These are phyloP conservation scores for Odobenus rosmarus DNA, from an alignment of 2,113 vertebrate genomes.

Conservation along the genomic window DNA sequence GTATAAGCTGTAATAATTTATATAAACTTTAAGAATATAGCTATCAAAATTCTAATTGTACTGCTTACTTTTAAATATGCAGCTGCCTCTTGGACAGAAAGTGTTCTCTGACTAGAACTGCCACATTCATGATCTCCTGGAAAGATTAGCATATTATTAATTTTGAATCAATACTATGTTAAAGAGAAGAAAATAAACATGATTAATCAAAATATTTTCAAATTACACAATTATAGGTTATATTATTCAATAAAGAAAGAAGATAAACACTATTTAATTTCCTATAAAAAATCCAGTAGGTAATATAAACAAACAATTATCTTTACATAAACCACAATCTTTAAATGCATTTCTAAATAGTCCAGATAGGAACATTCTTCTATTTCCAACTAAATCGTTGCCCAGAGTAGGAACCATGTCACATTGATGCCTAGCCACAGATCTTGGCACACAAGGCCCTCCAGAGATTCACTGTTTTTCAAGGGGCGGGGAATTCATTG, in stretches of 20 bases:
- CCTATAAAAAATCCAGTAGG: conserved; percentile 13
- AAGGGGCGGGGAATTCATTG: neutral
- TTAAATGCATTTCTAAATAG: conserved; percentile 18
- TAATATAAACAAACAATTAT: conserved; percentile 35
- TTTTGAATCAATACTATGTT: conserved; percentile 33
- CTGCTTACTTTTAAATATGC: conserved; percentile 92
- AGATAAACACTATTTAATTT: conserved; percentile 14
- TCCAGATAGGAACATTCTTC: neutral
- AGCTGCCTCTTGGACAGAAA: conserved; percentile 92
- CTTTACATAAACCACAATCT: neutral
- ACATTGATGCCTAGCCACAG: neutral
- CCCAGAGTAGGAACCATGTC: neutral
- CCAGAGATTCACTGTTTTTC: neutral
- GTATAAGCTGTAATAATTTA: neutral
- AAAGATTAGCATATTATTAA: conserved; percentile 78
- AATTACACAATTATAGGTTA: conserved; percentile 46
- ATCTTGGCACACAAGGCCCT: neutral
- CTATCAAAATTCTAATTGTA: conserved; percentile 65
- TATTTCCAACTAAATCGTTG: neutral
- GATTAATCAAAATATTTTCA: conserved; percentile 47
- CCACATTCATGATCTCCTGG: conserved; percentile 97
- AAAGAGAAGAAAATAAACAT: conserved; percentile 61
- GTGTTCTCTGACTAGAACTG: conserved; percentile 90
- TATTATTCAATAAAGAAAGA: conserved; percentile 40
- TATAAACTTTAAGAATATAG: conserved; percentile 42